Evolutionary conservation across 2,888 invertebrate species (phyloP), one percentile per base, ranked within the genome.

Genomic region (Cylindroiulus punctatus): DNA sequence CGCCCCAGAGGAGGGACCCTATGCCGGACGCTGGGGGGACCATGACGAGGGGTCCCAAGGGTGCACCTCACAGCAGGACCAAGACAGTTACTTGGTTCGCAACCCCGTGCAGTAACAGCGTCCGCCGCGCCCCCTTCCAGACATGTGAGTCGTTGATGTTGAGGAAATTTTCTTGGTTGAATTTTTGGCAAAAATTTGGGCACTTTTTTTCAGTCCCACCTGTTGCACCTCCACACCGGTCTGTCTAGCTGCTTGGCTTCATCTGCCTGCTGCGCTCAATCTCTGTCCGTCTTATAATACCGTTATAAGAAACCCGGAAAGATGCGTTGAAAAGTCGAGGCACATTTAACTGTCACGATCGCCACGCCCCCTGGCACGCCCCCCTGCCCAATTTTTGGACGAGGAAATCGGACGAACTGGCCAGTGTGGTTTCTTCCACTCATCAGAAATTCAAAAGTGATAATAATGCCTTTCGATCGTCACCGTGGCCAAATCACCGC

Each of bases 221-320:
- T n/a, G n/a, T n/a, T 8, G 65, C 65, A 26, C 76, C 10, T 30
- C 14, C 14, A 5, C 22, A 30, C 30, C 30, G 0, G 0, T 65
- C 22, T 65, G 3, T 57, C 65, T 30, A 76, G 30, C 76, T 76
- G 8, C 76, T 76, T 30, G 7, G 1, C n/a, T 47, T 17, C 47
- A 7, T 47, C 47, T 47, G n/a, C 10, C 26, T 76, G 1, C n/a
- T n/a, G n/a, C n/a, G n/a, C n/a, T n/a, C n/a, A n/a, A 26, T 30
- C 14, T 30, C 4, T 65, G 19, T 65, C n/a, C n/a, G n/a, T 65
- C 5, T 65, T 65, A 65, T 65, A 2, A 1, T 3, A 19, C 12
- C 2, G 19, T 1, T 65, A 65, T 65, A 65, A 65, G 65, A 76
- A 76, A 76, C 76, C 76, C 76, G 76, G 76, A 76, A 76, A 76